A percentile compares a stretch with the other conserved stretches of the same genome.
Conservation (phyloP, 2,113 vertebrate species). For the Numenius arquata region DNA sequence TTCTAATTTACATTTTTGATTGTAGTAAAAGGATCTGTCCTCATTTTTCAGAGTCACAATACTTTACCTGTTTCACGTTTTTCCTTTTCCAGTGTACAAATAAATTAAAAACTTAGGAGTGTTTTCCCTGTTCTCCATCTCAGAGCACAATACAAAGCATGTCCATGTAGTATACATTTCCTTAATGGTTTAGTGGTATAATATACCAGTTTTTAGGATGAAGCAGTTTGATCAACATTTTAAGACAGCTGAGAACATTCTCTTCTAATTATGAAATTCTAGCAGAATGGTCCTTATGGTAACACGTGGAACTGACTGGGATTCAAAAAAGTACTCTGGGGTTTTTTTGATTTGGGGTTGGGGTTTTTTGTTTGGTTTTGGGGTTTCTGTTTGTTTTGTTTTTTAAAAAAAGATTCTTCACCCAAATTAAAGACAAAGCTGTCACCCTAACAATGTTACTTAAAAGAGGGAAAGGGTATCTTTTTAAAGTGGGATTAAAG, state of each 20-base stretch:
- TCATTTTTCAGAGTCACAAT: not conserved
- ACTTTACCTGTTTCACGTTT: not conserved
- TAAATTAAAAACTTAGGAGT: not conserved
- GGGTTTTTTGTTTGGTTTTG: not conserved
- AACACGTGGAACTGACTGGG: not conserved
- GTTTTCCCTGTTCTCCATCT: not conserved
- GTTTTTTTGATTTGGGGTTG: not conserved
- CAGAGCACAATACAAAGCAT: not conserved
- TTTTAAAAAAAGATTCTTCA: not conserved
- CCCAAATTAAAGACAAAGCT: not conserved
- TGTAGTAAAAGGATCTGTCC: not conserved
- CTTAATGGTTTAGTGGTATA: not conserved
- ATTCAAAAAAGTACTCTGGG: not conserved
- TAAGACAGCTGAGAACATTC: not conserved
- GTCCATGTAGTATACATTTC: not conserved
- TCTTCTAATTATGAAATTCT: not conserved
- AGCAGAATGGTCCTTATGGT: not conserved
- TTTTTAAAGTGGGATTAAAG: not conserved
- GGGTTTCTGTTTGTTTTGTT: no score
- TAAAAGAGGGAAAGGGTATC: not conserved
- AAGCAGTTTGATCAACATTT: not conserved
- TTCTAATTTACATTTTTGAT: not conserved
- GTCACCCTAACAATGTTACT: not conserved
- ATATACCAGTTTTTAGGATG: not conserved
- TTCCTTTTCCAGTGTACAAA: not conserved